Evolutionary conservation across 2,113 vertebrate genomes (phyloP), one percentile per base, ranked within the genome.

Genomic region (Dipodomys ordii): DNA sequence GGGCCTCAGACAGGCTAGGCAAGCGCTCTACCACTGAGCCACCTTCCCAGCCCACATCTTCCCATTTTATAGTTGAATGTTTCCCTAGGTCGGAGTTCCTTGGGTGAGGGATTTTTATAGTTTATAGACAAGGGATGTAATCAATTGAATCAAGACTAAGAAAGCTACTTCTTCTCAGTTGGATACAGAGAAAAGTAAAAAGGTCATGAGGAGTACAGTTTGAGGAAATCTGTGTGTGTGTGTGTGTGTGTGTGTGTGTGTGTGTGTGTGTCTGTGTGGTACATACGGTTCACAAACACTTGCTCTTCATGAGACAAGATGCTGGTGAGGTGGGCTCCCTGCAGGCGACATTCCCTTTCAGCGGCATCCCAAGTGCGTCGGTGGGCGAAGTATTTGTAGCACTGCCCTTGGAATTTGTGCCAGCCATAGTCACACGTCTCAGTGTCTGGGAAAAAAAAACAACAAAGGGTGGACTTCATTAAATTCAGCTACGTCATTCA

Each of bases 361-460:
- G 99, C 99, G 0, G 99, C 98, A 64, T 99, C 99, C 99, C 99
- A 99, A 0, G 98, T 99, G 83, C 98, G 99, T 4, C 99, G 98
- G 32, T 99, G 98, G 7, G 99, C 99, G 18, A 99, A 99, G 97
- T 99, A 99, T 93, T 99, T 99, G 98, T 99, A 99, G 98, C 99
- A 99, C 84, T 99, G 99, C 19, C 99, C 99, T 95, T 99, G 99
- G 96, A 99, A 99, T 94, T 99, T 99, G 97, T 99, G 99, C 99
- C 99, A 99, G 90, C 99, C 99, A 0, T 99, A 99, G 96, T 98
- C 99, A 97, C 99, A 99, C 0, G 97, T 98, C 97, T 99, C 99
- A 0, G 99, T 99, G 93, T 99, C 99, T 99, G 97, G 71, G 83
- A 77, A 87, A 89, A 15, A 57, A 49, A 57, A 39, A 39, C 35